These are phyloP conservation scores for Drosophila paucipuncta DNA, from an alignment of 2,888 invertebrate species.

Conservation along the genomic window DNA sequence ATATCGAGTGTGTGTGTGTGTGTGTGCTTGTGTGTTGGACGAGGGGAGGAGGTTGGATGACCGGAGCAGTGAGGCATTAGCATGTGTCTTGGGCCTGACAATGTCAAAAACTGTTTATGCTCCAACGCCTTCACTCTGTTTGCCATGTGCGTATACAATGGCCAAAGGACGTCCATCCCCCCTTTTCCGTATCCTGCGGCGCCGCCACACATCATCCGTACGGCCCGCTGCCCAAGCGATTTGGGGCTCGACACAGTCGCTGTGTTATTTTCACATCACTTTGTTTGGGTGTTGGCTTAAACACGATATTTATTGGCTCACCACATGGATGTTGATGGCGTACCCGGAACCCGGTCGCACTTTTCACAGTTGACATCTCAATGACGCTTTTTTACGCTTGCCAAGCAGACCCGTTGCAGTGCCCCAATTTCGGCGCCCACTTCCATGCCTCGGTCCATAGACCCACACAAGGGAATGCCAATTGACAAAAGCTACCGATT, in stretches of 20 bases:
- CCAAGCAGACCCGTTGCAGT: constrained; percentile 35
- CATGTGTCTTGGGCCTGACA: constrained; percentile 78
- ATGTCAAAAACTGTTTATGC: constrained; percentile 81
- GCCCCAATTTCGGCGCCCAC: background rate
- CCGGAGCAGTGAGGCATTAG: constrained; percentile 64
- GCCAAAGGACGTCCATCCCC: constrained; percentile 17
- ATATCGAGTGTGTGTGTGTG: constrained; percentile 19
- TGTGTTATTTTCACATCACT: constrained; percentile 63
- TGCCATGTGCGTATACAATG: constrained; percentile 68
- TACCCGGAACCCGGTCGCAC: constrained; percentile 53
- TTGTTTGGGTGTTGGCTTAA: constrained; percentile 80
- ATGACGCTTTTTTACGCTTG: constrained; percentile 61
- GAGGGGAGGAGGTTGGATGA: background rate
- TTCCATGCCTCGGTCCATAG: background rate
- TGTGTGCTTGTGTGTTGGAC: background rate
- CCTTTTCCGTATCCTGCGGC: background rate
- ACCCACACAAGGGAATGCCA: constrained; percentile 57
- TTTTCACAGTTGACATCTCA: constrained; percentile 80
- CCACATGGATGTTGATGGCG: constrained; percentile 56
- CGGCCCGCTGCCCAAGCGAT: constrained; percentile 25
- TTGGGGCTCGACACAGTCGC: constrained; percentile 30
- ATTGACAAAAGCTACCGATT: constrained; percentile 68
- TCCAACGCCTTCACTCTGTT: constrained; percentile 75
- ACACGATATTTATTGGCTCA: constrained; percentile 79
- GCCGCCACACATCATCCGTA: background rate